A percentile compares a stretch with the other conserved stretches of the same genome.
Conservation (phyloP, 2,888 invertebrate species). For the Rhagophthalmus giganteus region DNA sequence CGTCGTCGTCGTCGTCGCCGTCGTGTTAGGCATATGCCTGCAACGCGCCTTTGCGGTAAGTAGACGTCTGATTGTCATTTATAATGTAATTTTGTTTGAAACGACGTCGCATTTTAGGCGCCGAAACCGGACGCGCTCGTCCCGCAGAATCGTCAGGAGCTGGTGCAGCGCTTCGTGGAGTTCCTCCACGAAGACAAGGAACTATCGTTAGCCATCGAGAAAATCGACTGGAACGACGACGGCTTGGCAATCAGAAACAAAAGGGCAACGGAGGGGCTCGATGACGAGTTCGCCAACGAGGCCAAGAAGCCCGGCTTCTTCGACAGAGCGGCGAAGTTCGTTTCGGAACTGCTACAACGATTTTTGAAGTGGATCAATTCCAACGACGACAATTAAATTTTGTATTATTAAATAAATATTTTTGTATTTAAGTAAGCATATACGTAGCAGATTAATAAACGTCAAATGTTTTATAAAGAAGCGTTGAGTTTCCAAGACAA, state of each 20-base stretch:
- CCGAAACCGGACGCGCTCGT: too few species aligned
- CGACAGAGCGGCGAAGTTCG: constrained; percentile 54
- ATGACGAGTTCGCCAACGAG: constrained; percentile 29
- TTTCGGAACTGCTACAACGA: constrained; percentile 53
- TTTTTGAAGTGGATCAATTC: constrained; percentile 56
- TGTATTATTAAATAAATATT: not conserved
- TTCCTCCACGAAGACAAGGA: constrained; percentile 49
- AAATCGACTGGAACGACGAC: not conserved
- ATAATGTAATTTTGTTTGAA: too few species aligned
- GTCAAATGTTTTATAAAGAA: too few species aligned
- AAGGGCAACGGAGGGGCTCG: constrained; percentile 25
- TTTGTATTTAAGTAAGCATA: too few species aligned
- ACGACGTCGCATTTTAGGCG: too few species aligned
- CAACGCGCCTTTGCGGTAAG: too few species aligned
- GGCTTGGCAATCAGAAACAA: constrained; percentile 30
- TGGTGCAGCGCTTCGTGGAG: constrained; percentile 46
- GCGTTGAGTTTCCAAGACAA: too few species aligned
- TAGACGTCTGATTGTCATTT: too few species aligned
- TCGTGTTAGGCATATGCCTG: too few species aligned
- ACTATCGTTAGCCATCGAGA: constrained; percentile 26
- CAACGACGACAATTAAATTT: constrained; percentile 37
- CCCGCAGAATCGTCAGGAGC: too few species aligned
- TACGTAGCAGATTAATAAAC: too few species aligned
- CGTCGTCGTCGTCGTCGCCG: too few species aligned
- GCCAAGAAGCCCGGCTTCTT: constrained; percentile 47